Base-by-base conservation (phyloP, 2,113 vertebrate species). In the Buteo buteo region DNA sequence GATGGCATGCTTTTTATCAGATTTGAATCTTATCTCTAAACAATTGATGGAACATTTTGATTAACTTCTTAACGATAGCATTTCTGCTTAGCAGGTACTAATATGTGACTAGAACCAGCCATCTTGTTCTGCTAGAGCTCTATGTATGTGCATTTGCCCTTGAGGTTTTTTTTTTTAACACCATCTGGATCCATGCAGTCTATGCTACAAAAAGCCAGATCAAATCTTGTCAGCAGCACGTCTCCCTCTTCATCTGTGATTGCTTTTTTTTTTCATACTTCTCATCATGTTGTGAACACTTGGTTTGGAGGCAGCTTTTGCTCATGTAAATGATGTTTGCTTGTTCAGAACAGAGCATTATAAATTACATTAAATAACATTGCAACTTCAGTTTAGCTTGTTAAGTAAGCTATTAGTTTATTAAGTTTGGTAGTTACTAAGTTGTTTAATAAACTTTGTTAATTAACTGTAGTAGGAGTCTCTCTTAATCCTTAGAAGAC, bases 181-280 rank as follows among this genome's bases (percentile, higher is more conserved):
- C 90, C 93, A 82, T 97, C 95, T 54, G 96, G 66, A 94, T 97
- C 97, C 96, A 90, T 82, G n/a, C 94, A 93, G 89, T 89, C 97
- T 95, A 79, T 32, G 95, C 88, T 40, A 97, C 97, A 85, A 78
- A 93, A 85, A 78, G 12, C 10, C 91, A 97, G 72, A 83, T 96
- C 97, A 57, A 96, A 97, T 69, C 97, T 93, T 88, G 94, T 96
- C 78, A 98, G 96, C 80, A 97, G 79, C n/a, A 96, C 42, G 9
- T 98, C 95, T 95, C 97, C 91, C 40, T 96, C 95, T 62, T 96
- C 96, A 59, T 40, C 95, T 97, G 78, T 94, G 95, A 82, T 96
- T 97, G 88, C 95, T 88, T 91, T 22, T 96, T 96, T 49, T 8
- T 49, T 96, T 36, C 91, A 59, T 97, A 96, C 49, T 97, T 97